Evolutionary conservation across 2,113 vertebrate species (phyloP), one percentile per base, ranked within the genome.

Genomic region (Perccottus glenii): DNA sequence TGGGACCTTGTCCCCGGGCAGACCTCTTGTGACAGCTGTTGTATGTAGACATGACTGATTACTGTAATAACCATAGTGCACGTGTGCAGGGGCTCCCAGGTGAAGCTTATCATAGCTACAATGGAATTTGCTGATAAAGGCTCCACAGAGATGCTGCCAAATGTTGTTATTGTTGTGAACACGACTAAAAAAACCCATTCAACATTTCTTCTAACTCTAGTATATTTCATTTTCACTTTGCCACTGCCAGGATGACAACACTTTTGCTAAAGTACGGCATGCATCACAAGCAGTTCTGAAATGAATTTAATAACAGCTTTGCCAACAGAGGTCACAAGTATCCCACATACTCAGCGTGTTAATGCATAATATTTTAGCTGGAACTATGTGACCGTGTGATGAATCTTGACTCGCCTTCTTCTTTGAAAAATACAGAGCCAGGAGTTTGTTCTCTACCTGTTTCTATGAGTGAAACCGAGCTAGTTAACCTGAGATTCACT

Each of bases 301-400:
- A 73, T 80, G 14, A 33, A 40, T 58, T 75, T 65, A 44, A 9
- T 57, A 32, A 63, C 48, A 35, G 14, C 43, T 77, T 16, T n/a
- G 51, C 75, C 74, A 59, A 80, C 51, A 49, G 58, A 71, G 87
- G 70, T 87, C 79, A 77, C 50, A 44, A 64, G 12, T 11, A 67
- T 84, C 69, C 80, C 85, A 82, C 78, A 84, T 68, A 77, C 67
- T 70, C 14, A 50, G 67, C 53, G 10, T 77, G 80, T 60, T 52
- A 59, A 48, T 71, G 82, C 77, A 84, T 78, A 87, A 83, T 85
- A 73, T 84, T 82, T 84, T 65, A 75, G 77, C 80, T 85, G 87
- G 81, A 86, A 67, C 53, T 46, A 70, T 38, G 49, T 78, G 78
- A 84, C 69, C 46, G 19, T 27, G 19, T 27, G 69, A 78, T 77